Percentiles rank a stretch among this genome's conserved stretches.
Conservation (phyloP, 2,888 invertebrate genomes). For the Druceiella hillmani region DNA sequence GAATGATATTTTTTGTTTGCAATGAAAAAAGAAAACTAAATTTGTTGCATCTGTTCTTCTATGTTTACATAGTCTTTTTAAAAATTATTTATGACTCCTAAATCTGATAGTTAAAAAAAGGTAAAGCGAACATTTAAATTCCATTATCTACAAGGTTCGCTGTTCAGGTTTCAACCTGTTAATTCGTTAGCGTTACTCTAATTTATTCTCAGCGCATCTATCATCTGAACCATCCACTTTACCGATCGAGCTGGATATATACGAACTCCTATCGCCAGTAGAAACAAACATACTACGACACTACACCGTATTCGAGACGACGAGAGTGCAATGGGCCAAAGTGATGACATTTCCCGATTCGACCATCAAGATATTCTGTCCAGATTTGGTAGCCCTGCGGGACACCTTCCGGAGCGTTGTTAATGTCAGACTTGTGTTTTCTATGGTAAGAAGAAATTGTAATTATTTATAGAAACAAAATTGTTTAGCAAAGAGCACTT, state of each 20-base stretch:
- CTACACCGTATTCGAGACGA: slow-evolving; percentile 46
- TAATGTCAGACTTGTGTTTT: slow-evolving; percentile 46
- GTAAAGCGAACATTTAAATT: too few species aligned
- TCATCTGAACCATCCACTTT: too few species aligned
- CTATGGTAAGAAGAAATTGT: slow-evolving; percentile 45
- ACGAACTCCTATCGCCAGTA: slow-evolving; percentile 29
- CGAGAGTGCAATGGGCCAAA: slow-evolving; percentile 47
- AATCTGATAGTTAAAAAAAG: too few species aligned
- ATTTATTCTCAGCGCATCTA: too few species aligned
- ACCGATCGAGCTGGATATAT: slow-evolving; percentile 33
- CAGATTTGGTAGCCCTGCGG: slow-evolving; percentile 44
- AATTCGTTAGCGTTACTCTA: too few species aligned
- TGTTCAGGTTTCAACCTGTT: too few species aligned
- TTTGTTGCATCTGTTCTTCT: too few species aligned
- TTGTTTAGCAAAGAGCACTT: slow-evolving; percentile 9
- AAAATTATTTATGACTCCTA: too few species aligned
- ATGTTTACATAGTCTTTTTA: too few species aligned
- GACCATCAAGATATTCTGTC: slow-evolving; percentile 44
- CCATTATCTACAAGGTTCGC: too few species aligned
- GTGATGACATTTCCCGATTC: slow-evolving; percentile 50
- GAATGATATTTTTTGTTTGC: too few species aligned
- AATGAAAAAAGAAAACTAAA: too few species aligned
- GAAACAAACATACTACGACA: slow-evolving; percentile 34
- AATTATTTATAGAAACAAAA: slow-evolving; percentile 1
- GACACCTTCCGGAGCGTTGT: slow-evolving; percentile 51